Base-by-base conservation (phyloP, 37 sponge, comb jelly and placozoan genomes). In the Tethya wilhelma region DNA sequence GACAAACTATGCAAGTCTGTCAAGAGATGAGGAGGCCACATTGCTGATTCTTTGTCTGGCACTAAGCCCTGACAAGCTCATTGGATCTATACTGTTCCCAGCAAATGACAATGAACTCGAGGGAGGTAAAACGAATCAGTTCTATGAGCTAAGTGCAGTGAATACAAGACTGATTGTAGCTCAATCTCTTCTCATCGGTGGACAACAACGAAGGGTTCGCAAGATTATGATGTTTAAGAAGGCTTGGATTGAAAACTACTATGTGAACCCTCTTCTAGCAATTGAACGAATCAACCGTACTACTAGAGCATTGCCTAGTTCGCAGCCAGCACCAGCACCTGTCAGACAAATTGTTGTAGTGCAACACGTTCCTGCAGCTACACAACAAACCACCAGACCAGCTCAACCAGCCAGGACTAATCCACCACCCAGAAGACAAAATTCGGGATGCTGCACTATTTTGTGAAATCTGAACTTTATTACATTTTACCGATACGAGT, bases 201-300 rank as follows among this genome's bases (percentile, higher is more conserved):
- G 82, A 62, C 82, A 82, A 56, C 19, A 41, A 9, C 71, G 38
- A 60, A 58, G 38, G 73, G 46, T 82, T 33, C 32, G 34, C 17
- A 84, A 55, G 30, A 74, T 84, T 23, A 84, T 84, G 84, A 36
- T 75, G 84, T 84, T 84, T 37, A 74, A 64, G 76, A 74, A 75
- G 67, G 1, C 0, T 2, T 74, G 84, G 75, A 64, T 83, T 28
- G 75, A 83, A 38, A 60, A 39, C 9, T 43, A 72, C 42, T 79
- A 57, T 40, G 28, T 79, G 22, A 30, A 55, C 4, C 80, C 80
- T 4, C 80, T 79, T 43, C 67, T 44, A n/a, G 41, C 66, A 25
- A 65, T 78, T 34, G 70, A 69, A 42, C 38, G 70, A 23, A 42
- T 42, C n/a, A n/a, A n/a, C n/a, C n/a, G n/a, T n/a, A n/a, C n/a